Evolutionary conservation across 2,113 vertebrate species (phyloP).

Genomic region (Stictonetta naevosa): DNA sequence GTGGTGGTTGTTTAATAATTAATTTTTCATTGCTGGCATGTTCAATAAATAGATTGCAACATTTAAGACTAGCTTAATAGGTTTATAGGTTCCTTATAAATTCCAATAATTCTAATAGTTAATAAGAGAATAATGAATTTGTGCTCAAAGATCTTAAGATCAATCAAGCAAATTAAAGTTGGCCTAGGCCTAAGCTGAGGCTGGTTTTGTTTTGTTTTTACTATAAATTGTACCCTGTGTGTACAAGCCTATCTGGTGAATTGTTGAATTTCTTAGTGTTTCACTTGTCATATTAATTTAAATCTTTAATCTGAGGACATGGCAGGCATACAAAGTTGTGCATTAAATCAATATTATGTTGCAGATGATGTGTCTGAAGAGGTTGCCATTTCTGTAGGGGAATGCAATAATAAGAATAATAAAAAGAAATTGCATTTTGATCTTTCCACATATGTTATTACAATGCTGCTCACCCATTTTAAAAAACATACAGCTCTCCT

Average conservation of each 20-base stretch:
- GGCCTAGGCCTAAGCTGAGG: background rate
- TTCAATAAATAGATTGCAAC: slow-evolving; percentile 81
- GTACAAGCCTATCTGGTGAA: slow-evolving; percentile 3
- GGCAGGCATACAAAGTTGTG: slow-evolving; percentile 30
- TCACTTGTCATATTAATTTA: slow-evolving; percentile 69
- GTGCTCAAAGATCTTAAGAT: slow-evolving; percentile 58
- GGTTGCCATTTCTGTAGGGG: slow-evolving; percentile 36
- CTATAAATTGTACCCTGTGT: background rate
- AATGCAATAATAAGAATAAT: slow-evolving; percentile 48
- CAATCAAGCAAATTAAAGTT: slow-evolving; percentile 64
- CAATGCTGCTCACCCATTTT: background rate
- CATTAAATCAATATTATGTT: slow-evolving; percentile 64
- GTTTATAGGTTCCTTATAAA: slow-evolving; percentile 75
- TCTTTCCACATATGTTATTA: slow-evolving; percentile 31
- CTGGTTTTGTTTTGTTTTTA: background rate
- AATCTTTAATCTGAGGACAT: slow-evolving; percentile 65
- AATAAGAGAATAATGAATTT: slow-evolving; percentile 78
- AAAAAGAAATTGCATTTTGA: slow-evolving; percentile 59
- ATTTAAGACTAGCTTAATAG: slow-evolving; percentile 76
- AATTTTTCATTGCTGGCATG: slow-evolving; percentile 78
- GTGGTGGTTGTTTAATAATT: slow-evolving; percentile 82
- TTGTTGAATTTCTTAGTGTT: slow-evolving; percentile 58
- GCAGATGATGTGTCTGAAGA: slow-evolving; percentile 21
- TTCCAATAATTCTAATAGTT: slow-evolving; percentile 51
- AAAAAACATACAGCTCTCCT: background rate